Evolutionary conservation across 1,140 invertebrate genomes (phyloP), one percentile per base, ranked within the genome.

Genomic region (Lerema accius): DNA sequence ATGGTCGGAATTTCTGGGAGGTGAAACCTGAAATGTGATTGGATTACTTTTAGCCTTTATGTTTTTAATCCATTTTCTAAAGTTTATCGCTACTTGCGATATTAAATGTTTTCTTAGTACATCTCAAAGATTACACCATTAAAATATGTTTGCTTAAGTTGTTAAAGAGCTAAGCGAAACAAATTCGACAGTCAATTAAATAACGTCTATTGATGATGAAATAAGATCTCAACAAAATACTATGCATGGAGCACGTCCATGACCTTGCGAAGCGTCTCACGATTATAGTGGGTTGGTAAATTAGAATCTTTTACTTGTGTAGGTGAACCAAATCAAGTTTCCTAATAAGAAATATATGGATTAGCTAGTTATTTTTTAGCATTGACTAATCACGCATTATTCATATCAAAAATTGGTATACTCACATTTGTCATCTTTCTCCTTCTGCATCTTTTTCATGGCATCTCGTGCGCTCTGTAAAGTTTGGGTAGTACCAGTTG

Each of bases 1-100:
- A 60, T 0, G 87, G 82, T 23, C 74, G 73, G 51, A 87, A 84
- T 51, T 86, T 86, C 6, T 82, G 60, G 0, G 82, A 78, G 6
- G 69, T 66, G 15, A 71, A 48, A 7, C 67, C 81, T 82, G 69
- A 4, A 78, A 71, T 48, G 39, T 35, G 23, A 53, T 11, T 46
- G 15, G 32, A 15, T 16, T 40, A 40, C 4, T 9, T 32, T 61
- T 49, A 23, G 14, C n/a, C n/a, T n/a, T n/a, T n/a, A n/a, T n/a
- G n/a, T n/a, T n/a, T n/a, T n/a, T n/a, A n/a, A n/a, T n/a, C n/a
- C n/a, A n/a, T n/a, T n/a, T n/a, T n/a, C n/a, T n/a, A n/a, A n/a
- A n/a, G n/a, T n/a, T n/a, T n/a, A n/a, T n/a, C n/a, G n/a, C n/a
- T n/a, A n/a, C n/a, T n/a, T n/a, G n/a, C n/a, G n/a, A n/a, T n/a